phyloP scores from a whole-genome alignment of 2,797 vertebrate species.

The Pteropus rufus region DNA sequence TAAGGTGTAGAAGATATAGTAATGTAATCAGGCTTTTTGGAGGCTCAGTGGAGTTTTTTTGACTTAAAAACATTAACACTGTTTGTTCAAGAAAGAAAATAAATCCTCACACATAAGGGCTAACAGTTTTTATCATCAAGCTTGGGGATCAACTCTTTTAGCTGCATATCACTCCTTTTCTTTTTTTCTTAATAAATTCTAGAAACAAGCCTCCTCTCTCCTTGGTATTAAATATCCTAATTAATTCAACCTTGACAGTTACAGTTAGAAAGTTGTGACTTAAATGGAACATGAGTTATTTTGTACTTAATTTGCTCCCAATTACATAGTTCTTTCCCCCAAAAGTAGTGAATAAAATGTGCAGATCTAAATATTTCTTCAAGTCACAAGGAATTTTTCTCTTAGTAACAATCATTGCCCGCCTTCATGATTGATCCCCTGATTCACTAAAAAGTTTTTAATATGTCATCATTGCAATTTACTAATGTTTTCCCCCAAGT shows the following conservation, averaged over 20 bases:
- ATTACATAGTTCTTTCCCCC: slow-evolving; percentile 37
- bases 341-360: slow-evolving; percentile 60
- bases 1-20: not conserved
- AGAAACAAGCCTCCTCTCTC: slow-evolving; percentile 12
- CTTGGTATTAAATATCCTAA: slow-evolving; percentile 52
- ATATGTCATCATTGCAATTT: slow-evolving; percentile 45
- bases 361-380: slow-evolving; percentile 54
- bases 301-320: slow-evolving; percentile 72
- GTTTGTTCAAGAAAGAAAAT: slow-evolving; percentile 34
- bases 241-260: slow-evolving; percentile 70
- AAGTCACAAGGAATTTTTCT: slow-evolving; percentile 15
- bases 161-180: slow-evolving; percentile 8
- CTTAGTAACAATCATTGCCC: slow-evolving; percentile 9
- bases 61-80: not conserved
- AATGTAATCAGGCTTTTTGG: not conserved
- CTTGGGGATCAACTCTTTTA: slow-evolving; percentile 40
- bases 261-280: slow-evolving; percentile 62
- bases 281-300: slow-evolving; percentile 65
- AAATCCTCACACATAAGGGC: not conserved
- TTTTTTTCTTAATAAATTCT: slow-evolving; percentile 4
- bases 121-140: slow-evolving; percentile 59
- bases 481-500: slow-evolving; percentile 53
- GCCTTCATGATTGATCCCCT: slow-evolving; percentile 44
- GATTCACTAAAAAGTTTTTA: slow-evolving; percentile 55
- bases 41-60: not conserved